Conservation (phyloP, 2,797 vertebrate genomes). For the Meriones psammophilus region DNA sequence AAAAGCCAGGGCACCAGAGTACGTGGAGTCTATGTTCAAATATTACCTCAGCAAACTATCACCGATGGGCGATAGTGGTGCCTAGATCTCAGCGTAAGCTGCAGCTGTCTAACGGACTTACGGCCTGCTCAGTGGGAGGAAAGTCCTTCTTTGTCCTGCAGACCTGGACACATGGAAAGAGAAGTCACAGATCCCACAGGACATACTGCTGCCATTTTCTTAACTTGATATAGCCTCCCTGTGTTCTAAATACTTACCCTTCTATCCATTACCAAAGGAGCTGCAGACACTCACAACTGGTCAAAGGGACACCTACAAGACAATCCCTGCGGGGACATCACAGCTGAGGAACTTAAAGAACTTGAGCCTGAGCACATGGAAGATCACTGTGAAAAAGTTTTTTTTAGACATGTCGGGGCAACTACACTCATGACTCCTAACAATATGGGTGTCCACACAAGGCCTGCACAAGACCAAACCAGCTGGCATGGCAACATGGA, state of each 20-base stretch:
- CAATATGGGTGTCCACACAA: neutral
- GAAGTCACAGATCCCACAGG: neutral
- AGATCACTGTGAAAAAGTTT: neutral
- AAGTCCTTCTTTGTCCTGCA: neutral
- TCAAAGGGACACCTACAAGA: neutral
- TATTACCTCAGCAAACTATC: neutral
- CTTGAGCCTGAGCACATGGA: neutral
- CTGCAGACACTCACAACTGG: neutral
- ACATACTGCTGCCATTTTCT: neutral
- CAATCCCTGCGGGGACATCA: neutral
- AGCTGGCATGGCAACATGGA: neutral
- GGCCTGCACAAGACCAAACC: neutral
- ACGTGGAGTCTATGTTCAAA: neutral
- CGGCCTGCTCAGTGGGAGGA: neutral
- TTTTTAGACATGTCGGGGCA: neutral
- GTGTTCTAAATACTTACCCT: neutral
- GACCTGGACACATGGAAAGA: neutral
- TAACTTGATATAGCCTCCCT: neutral
- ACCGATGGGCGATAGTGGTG: neutral
- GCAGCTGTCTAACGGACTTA: neutral
- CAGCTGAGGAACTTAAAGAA: neutral
- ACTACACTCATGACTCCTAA: neutral
- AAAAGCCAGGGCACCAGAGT: constrained; percentile 33
- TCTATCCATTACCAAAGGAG: neutral
- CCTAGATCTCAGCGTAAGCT: neutral